phyloP scores from a whole-genome alignment of 1,140 invertebrate genomes.

The Euwallacea fornicatus region DNA sequence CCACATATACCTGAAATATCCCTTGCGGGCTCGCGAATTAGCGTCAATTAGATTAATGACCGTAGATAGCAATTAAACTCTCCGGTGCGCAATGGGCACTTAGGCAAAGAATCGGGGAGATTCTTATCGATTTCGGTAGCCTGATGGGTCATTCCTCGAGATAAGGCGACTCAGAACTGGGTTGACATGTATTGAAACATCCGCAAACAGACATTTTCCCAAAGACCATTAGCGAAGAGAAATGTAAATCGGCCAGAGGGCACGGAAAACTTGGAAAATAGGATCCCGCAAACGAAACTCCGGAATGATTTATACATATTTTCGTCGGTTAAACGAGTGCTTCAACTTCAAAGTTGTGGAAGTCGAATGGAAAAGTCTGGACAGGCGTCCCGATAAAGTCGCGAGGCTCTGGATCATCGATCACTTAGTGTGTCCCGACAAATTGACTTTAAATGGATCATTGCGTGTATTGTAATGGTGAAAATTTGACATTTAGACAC shows the following conservation, averaged over 20 bases:
- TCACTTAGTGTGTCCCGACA: constrained; percentile 21
- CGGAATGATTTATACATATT: constrained; percentile 36
- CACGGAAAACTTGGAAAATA: constrained; percentile 24
- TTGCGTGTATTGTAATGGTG: too few species aligned
- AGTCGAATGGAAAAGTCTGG: constrained; percentile 24
- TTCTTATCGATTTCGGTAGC: constrained; percentile 45
- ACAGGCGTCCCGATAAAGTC: constrained; percentile 33
- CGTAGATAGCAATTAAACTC: constrained; percentile 27
- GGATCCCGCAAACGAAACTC: constrained; percentile 29
- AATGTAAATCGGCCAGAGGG: constrained; percentile 17
- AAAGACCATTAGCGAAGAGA: constrained; percentile 21
- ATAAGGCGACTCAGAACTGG: background rate
- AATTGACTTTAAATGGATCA: constrained; percentile 18
- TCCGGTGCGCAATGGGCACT: constrained; percentile 34
- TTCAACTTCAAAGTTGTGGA: constrained; percentile 17
- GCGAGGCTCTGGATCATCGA: constrained; percentile 14
- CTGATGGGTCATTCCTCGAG: constrained; percentile 7
- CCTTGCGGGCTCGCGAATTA: constrained; percentile 12
- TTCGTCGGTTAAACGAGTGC: constrained; percentile 30
- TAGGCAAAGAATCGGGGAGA: constrained; percentile 42
- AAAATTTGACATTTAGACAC: too few species aligned
- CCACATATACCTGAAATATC: background rate
- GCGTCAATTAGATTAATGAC: constrained; percentile 38
- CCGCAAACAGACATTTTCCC: constrained; percentile 20
- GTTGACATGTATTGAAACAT: constrained; percentile 6